Conservation (phyloP, 1,140 invertebrate species). For the Drosophila baimaii region DNA sequence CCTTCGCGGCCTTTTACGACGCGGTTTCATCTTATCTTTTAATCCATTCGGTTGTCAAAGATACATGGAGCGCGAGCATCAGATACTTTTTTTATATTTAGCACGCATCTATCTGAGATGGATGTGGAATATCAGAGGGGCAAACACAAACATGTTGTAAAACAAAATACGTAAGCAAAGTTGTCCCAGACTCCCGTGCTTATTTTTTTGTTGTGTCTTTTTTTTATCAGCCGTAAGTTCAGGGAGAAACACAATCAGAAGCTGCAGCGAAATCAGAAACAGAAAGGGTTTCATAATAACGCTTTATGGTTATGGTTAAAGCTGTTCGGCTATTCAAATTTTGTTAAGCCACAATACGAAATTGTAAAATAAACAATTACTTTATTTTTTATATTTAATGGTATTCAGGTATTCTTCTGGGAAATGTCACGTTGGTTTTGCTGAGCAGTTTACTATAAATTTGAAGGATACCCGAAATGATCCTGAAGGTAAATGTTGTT, state of each 20-base stretch:
- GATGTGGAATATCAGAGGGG: constrained; percentile 42
- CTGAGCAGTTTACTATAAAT: too few relatives aligned
- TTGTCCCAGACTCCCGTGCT: constrained; percentile 45
- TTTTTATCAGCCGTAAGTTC: constrained; percentile 23
- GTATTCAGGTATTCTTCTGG: too few relatives aligned
- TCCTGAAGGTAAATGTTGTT: too few relatives aligned
- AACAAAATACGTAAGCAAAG: constrained; percentile 71
- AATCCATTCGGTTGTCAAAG: constrained; percentile 19
- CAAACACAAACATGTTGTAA: constrained; percentile 66
- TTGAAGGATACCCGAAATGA: too few relatives aligned
- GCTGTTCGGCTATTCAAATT: too few relatives aligned
- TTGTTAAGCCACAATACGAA: too few relatives aligned
- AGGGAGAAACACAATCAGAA: constrained; percentile 18
- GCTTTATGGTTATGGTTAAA: neutral
- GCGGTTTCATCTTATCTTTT: neutral
- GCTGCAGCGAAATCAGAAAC: constrained; percentile 8
- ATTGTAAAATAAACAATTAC: too few relatives aligned
- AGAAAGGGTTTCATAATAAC: neutral
- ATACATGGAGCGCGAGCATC: constrained; percentile 5
- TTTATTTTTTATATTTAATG: too few relatives aligned
- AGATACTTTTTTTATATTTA: constrained; percentile 65
- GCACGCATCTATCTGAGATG: constrained; percentile 49
- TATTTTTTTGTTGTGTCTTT: constrained; percentile 6
- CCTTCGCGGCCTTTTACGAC: neutral
- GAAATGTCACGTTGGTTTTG: too few relatives aligned